These are phyloP conservation scores for Fulmarus glacialis DNA, from an alignment of 2,113 vertebrate genomes.

Conservation along the genomic window DNA sequence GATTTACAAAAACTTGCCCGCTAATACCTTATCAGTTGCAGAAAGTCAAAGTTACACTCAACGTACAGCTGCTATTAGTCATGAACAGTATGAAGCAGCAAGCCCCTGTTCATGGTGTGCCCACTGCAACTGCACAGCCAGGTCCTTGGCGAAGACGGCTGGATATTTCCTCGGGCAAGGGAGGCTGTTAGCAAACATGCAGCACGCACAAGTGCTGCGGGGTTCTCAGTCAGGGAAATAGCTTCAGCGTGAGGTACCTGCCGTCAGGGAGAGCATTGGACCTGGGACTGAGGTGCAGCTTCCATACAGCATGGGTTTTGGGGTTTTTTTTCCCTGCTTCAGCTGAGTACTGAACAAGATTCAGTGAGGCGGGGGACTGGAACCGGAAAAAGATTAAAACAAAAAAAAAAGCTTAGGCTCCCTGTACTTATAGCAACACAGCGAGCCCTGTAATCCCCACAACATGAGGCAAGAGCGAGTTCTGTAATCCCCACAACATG, in stretches of 20 bases:
- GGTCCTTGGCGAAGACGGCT: fast-evolving
- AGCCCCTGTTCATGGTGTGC: not conserved
- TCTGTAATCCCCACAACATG: not conserved
- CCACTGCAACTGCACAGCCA: not conserved
- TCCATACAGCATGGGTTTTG: not conserved
- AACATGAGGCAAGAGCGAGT: not conserved
- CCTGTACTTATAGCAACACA: fast-evolving
- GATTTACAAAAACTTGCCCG: not conserved
- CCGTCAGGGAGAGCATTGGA: fast-evolving
- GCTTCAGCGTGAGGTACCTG: not conserved
- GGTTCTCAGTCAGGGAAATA: not conserved
- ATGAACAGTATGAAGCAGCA: not conserved
- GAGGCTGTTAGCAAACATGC: not conserved
- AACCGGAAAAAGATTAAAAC: not conserved
- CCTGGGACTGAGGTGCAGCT: not conserved
- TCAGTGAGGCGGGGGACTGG: too few species aligned
- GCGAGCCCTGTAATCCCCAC: not conserved
- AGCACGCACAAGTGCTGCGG: not conserved
- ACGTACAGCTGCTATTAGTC: not conserved
- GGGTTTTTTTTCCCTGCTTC: not conserved
- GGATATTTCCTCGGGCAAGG: fast-evolving
- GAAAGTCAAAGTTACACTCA: not conserved
- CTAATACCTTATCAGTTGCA: not conserved
- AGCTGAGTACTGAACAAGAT: not conserved
- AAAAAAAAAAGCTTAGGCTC: not conserved